phyloP scores from a whole-genome alignment of 2,113 vertebrate species.

The Amphilophus citrinellus region DNA sequence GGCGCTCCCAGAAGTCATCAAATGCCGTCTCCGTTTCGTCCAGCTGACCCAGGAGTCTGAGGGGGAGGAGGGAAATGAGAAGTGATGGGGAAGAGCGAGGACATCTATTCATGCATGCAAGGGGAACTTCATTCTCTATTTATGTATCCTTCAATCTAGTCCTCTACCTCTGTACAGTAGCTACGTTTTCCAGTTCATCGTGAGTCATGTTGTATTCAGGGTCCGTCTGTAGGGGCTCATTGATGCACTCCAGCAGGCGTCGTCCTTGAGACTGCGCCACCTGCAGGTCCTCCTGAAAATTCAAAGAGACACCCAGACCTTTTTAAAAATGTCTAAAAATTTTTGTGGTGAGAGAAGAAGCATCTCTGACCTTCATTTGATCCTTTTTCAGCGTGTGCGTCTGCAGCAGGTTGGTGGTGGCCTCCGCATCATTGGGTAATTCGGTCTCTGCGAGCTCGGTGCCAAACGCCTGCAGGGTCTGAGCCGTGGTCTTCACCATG shows the following conservation, averaged over 20 bases:
- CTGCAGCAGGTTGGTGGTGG: conserved; percentile 87
- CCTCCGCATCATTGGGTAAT: conserved; percentile 90
- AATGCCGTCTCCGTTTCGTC: conserved; percentile 92
- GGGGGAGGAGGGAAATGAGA: not conserved
- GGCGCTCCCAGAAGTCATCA: conserved; percentile 96
- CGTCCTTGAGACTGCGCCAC: conserved; percentile 87
- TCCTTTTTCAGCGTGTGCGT: conserved; percentile 88
- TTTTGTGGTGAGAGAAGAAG: not conserved
- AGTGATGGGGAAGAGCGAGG: not conserved
- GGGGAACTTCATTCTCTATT: not conserved
- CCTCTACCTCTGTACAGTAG: conserved; percentile 90
- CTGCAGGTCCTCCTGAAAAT: conserved; percentile 87
- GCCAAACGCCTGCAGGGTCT: conserved; percentile 94
- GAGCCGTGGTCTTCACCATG: conserved; percentile 97
- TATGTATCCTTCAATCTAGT: not conserved
- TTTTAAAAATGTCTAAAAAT: not conserved
- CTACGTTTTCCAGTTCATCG: conserved; percentile 91
- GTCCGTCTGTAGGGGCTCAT: conserved; percentile 86
- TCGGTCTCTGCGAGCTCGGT: conserved; percentile 96
- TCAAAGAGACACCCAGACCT: not conserved
- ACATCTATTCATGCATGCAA: not conserved
- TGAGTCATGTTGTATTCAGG: conserved; percentile 87
- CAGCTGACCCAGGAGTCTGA: conserved; percentile 92
- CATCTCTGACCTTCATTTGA: conserved; percentile 87
- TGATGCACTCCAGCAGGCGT: conserved; percentile 86